Evolutionary conservation across 2,113 vertebrate genomes (phyloP).

Genomic region (Pristiophorus japonicus): DNA sequence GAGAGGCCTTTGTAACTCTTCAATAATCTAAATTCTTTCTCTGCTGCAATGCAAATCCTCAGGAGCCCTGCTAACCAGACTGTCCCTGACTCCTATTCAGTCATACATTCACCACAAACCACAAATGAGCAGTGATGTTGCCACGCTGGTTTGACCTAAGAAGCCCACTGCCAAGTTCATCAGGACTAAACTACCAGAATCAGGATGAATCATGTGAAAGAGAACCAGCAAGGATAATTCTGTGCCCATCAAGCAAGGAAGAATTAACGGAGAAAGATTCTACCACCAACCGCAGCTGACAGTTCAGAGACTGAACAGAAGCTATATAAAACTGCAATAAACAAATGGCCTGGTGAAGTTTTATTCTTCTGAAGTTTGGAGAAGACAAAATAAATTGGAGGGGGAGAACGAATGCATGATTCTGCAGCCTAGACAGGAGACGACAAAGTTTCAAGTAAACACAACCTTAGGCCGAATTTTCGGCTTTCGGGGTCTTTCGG

Average conservation of each 20-base stretch:
- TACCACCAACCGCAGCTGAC: constrained; percentile 61
- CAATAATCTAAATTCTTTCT: constrained; percentile 44
- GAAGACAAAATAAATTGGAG: background rate
- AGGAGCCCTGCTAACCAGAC: constrained; percentile 34
- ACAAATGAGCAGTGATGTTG: constrained; percentile 45
- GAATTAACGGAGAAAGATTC: constrained; percentile 73
- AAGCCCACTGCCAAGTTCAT: constrained; percentile 62
- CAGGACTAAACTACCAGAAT: constrained; percentile 62
- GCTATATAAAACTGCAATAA: background rate
- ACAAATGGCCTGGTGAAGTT: background rate
- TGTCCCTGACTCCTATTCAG: constrained; percentile 25
- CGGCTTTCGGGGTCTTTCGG: too few relatives aligned
- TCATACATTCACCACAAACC: constrained; percentile 40
- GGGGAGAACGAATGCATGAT: background rate
- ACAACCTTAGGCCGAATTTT: too few relatives aligned
- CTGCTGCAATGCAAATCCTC: constrained; percentile 42
- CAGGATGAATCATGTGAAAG: constrained; percentile 65
- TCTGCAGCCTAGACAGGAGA: background rate
- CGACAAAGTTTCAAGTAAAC: background rate
- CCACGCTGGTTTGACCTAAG: constrained; percentile 50
- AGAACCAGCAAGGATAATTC: constrained; percentile 74
- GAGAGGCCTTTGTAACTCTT: background rate
- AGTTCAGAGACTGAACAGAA: background rate
- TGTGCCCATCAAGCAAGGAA: constrained; percentile 68
- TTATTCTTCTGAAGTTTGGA: background rate